Conservation (phyloP, 1,140 invertebrate species). For the Apis mellifera region Amel_HAv3.1 CM009940.2:6282501-6283000, state of each 20-base stretch:
- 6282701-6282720: conserved; percentile 5
- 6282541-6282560: no score
- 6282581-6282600: no score
- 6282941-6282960: conserved; percentile 44
- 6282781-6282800: conserved; percentile 47
- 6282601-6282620: no score
- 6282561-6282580: no score
- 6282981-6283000: conserved; percentile 60
- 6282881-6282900: conserved; percentile 20
- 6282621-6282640: no score
- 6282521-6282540: no score
- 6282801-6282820: conserved; percentile 18
- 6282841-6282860: not conserved
- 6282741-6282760: conserved; percentile 26
- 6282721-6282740: conserved; percentile 40
- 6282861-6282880: not conserved
- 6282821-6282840: not conserved
- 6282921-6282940: not conserved
- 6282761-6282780: conserved; percentile 45
- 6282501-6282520: no score
- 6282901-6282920: conserved; percentile 19
- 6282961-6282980: conserved; percentile 61
- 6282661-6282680: not conserved
- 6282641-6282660: not conserved
- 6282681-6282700: conserved; percentile 16